Conservation (phyloP, 2,888 invertebrate genomes). For the Tenthredo distinguenda region DNA sequence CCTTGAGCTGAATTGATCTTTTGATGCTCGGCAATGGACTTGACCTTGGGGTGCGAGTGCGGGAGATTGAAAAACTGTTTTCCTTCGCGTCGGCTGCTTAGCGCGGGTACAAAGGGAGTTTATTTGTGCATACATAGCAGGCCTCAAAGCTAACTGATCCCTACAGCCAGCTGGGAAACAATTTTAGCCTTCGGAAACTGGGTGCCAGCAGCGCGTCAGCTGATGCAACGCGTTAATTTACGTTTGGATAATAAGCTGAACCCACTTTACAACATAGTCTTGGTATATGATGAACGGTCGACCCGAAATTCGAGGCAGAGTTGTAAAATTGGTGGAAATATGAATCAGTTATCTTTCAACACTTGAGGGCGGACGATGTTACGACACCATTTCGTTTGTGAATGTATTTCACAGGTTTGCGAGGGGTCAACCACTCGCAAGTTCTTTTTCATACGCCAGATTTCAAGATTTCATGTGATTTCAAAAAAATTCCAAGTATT, state of each 20-base stretch:
- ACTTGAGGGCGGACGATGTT: too few relatives aligned
- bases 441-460: not conserved
- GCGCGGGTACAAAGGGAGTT: conserved; percentile 16
- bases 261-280: not conserved
- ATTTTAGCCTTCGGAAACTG: conserved; percentile 41
- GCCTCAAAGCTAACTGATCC: conserved; percentile 5
- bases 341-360: not conserved
- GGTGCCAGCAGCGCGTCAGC: conserved; percentile 17
- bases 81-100: not conserved
- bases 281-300: not conserved
- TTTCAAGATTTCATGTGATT: too few relatives aligned
- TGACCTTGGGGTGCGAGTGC: conserved; percentile 22
- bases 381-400: not conserved
- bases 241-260: not conserved
- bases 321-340: not conserved
- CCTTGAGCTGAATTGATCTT: conserved; percentile 36
- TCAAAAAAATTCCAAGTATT: too few relatives aligned
- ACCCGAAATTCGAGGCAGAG: not conserved
- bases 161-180: conserved; percentile 25
- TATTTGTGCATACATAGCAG: conserved; percentile 24
- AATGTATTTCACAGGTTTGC: not conserved
- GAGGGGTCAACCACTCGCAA: not conserved
- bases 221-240: conserved; percentile 27
- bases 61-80: conserved; percentile 39
- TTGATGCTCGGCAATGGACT: conserved; percentile 37